Percentiles rank a stretch among this genome's conserved stretches.
Conservation (phyloP, 2,797 vertebrate species). For the Poecile montanus region DNA sequence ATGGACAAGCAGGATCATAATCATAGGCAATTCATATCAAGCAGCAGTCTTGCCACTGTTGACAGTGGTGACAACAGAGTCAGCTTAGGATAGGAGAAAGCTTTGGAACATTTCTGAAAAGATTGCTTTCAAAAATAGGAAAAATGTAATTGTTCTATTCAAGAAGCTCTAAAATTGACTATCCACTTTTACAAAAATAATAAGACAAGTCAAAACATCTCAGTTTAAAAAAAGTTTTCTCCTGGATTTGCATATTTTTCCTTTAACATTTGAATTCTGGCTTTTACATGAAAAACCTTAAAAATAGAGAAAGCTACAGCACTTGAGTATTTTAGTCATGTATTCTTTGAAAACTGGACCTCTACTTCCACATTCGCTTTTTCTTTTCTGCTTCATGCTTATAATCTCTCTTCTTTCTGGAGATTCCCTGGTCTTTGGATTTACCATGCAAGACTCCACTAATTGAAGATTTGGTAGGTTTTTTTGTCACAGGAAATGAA, state of each 20-base stretch:
- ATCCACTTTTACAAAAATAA: neutral
- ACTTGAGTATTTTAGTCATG: neutral
- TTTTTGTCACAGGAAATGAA: neutral
- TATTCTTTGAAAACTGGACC: neutral
- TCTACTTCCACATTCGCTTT: neutral
- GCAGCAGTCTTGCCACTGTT: neutral
- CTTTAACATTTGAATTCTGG: neutral
- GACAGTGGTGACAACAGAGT: neutral
- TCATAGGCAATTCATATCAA: neutral
- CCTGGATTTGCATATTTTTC: neutral
- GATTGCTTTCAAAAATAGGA: neutral
- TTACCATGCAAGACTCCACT: neutral
- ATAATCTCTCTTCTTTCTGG: neutral
- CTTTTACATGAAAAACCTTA: neutral
- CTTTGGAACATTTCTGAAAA: neutral
- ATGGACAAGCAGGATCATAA: neutral
- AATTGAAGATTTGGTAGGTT: neutral
- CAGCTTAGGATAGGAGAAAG: neutral
- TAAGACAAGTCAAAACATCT: neutral
- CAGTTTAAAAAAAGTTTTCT: neutral
- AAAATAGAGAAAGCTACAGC: neutral
- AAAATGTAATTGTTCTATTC: neutral
- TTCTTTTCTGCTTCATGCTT: neutral
- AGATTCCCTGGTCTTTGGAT: neutral
- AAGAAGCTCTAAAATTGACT: neutral